Conservation (phyloP, 1,140 invertebrate genomes). For the Drosophila repleta region DNA sequence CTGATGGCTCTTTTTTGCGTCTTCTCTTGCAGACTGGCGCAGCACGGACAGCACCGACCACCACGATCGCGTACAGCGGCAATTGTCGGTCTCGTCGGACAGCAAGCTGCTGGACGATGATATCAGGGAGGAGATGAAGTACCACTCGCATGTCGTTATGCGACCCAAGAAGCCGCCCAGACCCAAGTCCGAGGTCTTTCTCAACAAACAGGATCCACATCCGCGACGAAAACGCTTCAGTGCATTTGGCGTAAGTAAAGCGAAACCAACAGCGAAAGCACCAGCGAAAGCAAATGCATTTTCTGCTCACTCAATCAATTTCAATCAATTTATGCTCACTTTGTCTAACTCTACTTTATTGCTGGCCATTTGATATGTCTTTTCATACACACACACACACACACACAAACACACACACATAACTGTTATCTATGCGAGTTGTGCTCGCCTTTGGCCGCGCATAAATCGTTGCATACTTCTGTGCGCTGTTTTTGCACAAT, state of each 20-base stretch:
- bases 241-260: conserved; percentile 93
- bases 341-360: conserved; percentile 34
- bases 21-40: conserved; percentile 87
- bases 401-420: background rate
- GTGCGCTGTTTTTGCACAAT: conserved; percentile 1
- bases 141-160: conserved; percentile 90
- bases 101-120: conserved; percentile 94
- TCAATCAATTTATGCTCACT: conserved; percentile 24
- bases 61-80: conserved; percentile 92
- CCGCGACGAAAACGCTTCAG: conserved; percentile 93
- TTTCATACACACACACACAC: background rate
- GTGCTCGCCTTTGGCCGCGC: too few species aligned
- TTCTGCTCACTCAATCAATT: conserved; percentile 17
- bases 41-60: conserved; percentile 88
- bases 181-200: conserved; percentile 94
- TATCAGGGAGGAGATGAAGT: conserved; percentile 89
- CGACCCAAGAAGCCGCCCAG: conserved; percentile 93
- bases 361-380: conserved; percentile 25
- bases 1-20: background rate
- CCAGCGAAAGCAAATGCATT: conserved; percentile 2
- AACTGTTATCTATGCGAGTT: background rate
- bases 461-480: conserved; percentile 54
- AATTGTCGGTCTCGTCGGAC: conserved; percentile 95
- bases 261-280: background rate
- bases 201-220: conserved; percentile 87